Evolutionary conservation across 2,113 vertebrate genomes (phyloP).

Genomic region (Mustela lutreola): DNA sequence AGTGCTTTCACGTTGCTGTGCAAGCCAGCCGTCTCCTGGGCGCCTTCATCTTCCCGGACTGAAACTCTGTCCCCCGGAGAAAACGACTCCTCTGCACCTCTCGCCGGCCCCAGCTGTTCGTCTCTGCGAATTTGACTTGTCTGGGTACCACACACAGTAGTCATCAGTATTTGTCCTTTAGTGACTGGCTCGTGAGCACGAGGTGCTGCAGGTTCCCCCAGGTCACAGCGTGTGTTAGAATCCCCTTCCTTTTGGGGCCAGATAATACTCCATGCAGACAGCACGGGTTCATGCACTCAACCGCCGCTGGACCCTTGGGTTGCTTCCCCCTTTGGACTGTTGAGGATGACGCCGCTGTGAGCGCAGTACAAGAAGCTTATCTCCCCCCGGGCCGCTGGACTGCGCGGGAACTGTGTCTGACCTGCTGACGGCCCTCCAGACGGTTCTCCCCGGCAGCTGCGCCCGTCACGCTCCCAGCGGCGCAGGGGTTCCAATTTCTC

Average conservation of each 20-base stretch:
- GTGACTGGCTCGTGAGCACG: not conserved
- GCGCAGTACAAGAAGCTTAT: accelerated
- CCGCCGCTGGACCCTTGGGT: not conserved
- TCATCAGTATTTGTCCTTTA: not conserved
- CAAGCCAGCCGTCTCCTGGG: not conserved
- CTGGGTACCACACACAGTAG: accelerated
- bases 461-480: accelerated
- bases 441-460: not conserved
- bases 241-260: not conserved
- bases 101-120: accelerated
- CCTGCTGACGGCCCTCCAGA: accelerated
- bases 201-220: not conserved
- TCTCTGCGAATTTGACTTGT: not conserved
- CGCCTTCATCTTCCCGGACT: not conserved
- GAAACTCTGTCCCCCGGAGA: not conserved
- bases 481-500: accelerated
- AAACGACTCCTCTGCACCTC: accelerated
- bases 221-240: accelerated
- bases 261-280: accelerated
- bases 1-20: not conserved
- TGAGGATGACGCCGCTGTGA: not conserved
- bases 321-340: no score
- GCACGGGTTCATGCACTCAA: accelerated
- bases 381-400: not conserved
- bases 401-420: accelerated